Conservation (phyloP, 2,113 vertebrate species). For the Engraulis encrasicolus region DNA sequence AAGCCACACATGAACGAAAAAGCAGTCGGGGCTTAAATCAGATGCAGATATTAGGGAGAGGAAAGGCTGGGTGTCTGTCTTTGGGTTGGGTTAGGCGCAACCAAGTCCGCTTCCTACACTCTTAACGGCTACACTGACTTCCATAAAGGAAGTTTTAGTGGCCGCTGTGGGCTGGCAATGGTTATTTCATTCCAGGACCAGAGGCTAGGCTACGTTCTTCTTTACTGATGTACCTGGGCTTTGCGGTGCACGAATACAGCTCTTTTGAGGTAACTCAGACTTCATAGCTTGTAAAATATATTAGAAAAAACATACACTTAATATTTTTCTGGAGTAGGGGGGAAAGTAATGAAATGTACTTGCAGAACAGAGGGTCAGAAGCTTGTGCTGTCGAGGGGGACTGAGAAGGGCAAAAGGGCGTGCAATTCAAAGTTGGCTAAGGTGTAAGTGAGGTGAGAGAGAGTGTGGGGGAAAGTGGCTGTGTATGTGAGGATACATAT, state of each 20-base stretch:
- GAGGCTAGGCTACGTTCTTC: constrained; percentile 21
- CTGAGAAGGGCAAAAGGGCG: neutral
- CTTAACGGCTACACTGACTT: constrained; percentile 19
- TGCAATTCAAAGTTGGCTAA: neutral
- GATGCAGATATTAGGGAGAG: constrained; percentile 29
- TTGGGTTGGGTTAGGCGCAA: constrained; percentile 32
- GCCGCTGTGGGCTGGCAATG: constrained; percentile 41
- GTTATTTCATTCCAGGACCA: constrained; percentile 28
- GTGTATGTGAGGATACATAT: neutral
- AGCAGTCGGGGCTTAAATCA: constrained; percentile 26
- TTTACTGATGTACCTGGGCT: constrained; percentile 21
- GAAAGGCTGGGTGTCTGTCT: constrained; percentile 30
- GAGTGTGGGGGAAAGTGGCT: no score
- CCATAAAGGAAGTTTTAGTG: constrained; percentile 50
- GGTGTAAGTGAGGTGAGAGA: neutral
- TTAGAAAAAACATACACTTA: constrained; percentile 6
- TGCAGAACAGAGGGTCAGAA: neutral
- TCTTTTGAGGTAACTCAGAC: constrained; percentile 20
- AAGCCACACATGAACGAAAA: neutral
- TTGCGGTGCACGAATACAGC: neutral
- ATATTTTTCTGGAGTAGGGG: constrained; percentile 16
- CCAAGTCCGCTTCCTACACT: constrained; percentile 31
- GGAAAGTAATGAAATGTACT: constrained; percentile 11
- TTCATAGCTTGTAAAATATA: constrained; percentile 23
- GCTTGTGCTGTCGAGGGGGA: neutral